Base-by-base conservation (phyloP, 2,113 vertebrate species). In the Pampusana beccarii region DNA sequence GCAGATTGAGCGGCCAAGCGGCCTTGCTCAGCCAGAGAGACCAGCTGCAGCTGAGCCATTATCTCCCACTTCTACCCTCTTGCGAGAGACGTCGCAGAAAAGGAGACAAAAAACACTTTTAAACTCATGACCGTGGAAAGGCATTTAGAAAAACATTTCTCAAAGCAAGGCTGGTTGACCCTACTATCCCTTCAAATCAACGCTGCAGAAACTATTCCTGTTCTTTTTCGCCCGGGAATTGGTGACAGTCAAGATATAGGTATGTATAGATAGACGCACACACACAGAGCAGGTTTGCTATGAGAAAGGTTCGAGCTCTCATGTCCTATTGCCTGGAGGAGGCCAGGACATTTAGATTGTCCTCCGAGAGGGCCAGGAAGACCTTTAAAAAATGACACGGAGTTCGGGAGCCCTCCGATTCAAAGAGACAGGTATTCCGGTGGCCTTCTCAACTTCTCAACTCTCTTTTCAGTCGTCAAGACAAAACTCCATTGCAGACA, bases 381-480 rank as follows among this genome's bases (percentile, higher is more conserved):
- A 98, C 98, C 98, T 98, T 98, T 98, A 98, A 86, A 85, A 92
- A 93, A 88, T 94, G 98, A 96, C 96, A 90, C 60, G 53, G n/a
- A 21, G 70, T 62, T 79, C 81, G 40, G 71, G 90, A 94, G 16
- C 48, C 82, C 80, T n/a, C 28, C 88, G 95, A 98, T 98, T 96
- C 91, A 92, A 97, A 97, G 94, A 98, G 98, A 98, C 98, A 98
- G 97, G 95, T 97, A 92, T 72, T 94, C 92, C 11, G 5, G 79
- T 97, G 97, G 97, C 96, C 95, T 94, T 97, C 90, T 95, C 90
- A 65, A 87, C 93, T 93, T 86, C 95, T 96, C 98, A 94, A 97
- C 96, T 97, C 95, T 79, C 86, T 70, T 95, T 67, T 29, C 62
- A 60, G 91, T 93, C 86, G 26, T 92, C 96, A 74, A 81, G 96